Evolutionary conservation across 2,888 invertebrate species (phyloP), one percentile per base, ranked within the genome.

Genomic region (Pandemis heparana): DNA sequence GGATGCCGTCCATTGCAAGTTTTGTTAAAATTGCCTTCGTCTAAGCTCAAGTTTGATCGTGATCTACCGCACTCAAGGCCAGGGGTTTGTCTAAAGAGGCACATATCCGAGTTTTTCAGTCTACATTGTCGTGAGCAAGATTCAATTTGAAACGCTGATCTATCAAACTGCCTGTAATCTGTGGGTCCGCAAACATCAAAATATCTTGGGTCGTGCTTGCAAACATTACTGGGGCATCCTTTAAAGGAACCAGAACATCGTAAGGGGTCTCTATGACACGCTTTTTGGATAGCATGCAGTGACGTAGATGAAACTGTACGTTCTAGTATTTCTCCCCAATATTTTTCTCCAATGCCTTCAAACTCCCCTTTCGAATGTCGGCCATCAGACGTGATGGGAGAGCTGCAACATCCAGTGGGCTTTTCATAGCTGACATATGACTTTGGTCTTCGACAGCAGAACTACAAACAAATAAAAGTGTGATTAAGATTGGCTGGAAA

Each of bases 251-350:
- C 94, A 12, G 91, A 86, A 78, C 91, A 95, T 76, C 92, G 83
- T 39, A 91, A 81, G 16, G 88, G 87, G 74, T 94, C 94, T 79
- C 94, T 86, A 66, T 94, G 93, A 63, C 94, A 95, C 46, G 92
- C 88, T 81, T 94, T 95, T 82, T 96, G 96, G 78, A 96, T 94
- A 43, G 96, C 96, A 82, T 97, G 97, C 61, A 97, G 92, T 65
- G 97, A 97, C 73, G 95, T 96, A 0, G 97, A 96, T 61, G 97
- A 97, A 9, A 97, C 96, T 0, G 97, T 97, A 8, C 97, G 94
- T 86, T 97, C 97, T 78, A 97, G 91, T 81, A 97, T 97, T 92
- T 97, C 97, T 38, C 96, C 96, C 96, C 96, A 96, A 83, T 96
- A 96, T 85, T 96, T 96, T 87, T 96, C 96, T 18, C 96, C 96